Conservation (phyloP, 1,140 invertebrate genomes). For the Penaeus chinensis region DNA sequence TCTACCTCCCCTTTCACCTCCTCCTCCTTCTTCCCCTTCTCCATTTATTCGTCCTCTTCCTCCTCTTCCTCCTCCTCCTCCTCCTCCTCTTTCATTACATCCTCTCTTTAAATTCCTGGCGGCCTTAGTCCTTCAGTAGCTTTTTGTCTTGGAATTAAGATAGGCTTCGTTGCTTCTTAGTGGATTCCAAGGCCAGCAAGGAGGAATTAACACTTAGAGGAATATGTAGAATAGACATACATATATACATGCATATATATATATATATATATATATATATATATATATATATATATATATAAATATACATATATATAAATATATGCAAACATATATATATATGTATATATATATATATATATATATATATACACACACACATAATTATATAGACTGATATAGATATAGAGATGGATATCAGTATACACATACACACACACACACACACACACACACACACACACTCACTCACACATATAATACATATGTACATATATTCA, state of each 20-base stretch:
- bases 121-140: too few species aligned
- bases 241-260: constrained; percentile 8
- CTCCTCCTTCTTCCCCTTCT: too few species aligned
- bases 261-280: constrained; percentile 30
- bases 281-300: constrained; percentile 30
- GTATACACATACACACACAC: constrained; percentile 1
- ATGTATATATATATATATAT: neutral
- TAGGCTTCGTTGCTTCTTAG: neutral
- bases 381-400: neutral
- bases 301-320: constrained; percentile 15
- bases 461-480: neutral
- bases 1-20: too few species aligned
- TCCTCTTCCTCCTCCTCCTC: too few species aligned
- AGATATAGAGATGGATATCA: neutral
- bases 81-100: too few species aligned
- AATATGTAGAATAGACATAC: neutral
- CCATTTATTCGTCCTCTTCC: too few species aligned
- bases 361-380: neutral
- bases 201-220: neutral
- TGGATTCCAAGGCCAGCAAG: neutral
- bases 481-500: constrained; percentile 33
- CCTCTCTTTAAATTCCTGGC: too few species aligned
- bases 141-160: neutral
- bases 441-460: neutral
- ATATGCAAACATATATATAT: constrained; percentile 1